A percentile compares a stretch with the other conserved stretches of the same genome.
Evolutionary conservation across 1,140 invertebrate genomes (phyloP).

Genomic region (Penaeus chinensis): DNA sequence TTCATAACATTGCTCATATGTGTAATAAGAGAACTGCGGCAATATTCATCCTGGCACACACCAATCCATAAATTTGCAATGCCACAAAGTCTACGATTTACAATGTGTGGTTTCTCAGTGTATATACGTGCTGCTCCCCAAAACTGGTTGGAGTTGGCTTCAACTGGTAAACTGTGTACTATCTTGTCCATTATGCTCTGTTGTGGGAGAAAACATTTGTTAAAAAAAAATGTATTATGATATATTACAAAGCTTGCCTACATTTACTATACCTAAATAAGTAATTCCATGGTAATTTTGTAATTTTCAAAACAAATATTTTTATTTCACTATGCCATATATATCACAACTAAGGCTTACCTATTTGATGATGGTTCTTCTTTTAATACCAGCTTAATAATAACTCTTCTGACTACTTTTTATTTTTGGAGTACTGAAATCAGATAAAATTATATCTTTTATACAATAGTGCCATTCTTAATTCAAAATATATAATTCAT

Average conservation of each 20-base stretch:
- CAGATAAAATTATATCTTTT: constrained; percentile 6
- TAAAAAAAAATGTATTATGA: neutral
- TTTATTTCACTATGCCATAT: no score
- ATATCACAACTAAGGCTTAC: no score
- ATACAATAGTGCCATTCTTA: neutral
- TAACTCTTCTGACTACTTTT: neutral
- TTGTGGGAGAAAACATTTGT: neutral
- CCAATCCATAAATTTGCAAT: constrained; percentile 51
- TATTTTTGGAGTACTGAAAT: constrained; percentile 29
- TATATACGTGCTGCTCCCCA: constrained; percentile 58
- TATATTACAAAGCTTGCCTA: no score
- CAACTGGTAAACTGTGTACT: constrained; percentile 27
- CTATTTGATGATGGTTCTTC: neutral
- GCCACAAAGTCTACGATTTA: constrained; percentile 60
- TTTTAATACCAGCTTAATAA: neutral
- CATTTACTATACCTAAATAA: no score
- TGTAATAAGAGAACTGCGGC: neutral
- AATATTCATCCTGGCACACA: constrained; percentile 14
- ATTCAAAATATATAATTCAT: neutral
- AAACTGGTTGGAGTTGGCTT: constrained; percentile 33
- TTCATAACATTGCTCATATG: no score
- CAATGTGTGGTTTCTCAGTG: constrained; percentile 58
- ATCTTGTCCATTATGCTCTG: constrained; percentile 20
- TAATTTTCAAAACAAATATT: no score
- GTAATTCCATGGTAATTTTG: no score